Conservation (phyloP, 1,140 invertebrate genomes). For the Macrotrachela quadricornifera region DNA sequence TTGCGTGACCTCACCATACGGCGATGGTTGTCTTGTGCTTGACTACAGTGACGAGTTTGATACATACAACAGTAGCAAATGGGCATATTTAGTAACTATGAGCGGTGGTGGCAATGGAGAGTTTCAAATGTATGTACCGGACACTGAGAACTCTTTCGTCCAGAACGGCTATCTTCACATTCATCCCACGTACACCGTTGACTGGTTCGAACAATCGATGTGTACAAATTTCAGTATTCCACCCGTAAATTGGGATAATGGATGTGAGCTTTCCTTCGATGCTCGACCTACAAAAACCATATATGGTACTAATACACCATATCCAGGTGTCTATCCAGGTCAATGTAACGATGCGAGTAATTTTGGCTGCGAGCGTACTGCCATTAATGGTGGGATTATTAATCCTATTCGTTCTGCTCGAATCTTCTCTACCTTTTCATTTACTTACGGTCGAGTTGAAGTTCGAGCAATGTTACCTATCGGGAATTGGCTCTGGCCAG, state of each 20-base stretch:
- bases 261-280: too few species aligned
- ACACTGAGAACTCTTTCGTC: conserved; percentile 36
- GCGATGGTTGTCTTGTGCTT: too few species aligned
- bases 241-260: too few species aligned
- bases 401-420: conserved; percentile 43
- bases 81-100: conserved; percentile 46
- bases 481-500: conserved; percentile 55
- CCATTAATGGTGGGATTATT: conserved; percentile 20
- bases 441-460: conserved; percentile 51
- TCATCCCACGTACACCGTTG: conserved; percentile 16
- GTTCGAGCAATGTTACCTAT: conserved; percentile 47
- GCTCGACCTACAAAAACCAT: not conserved
- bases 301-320: too few species aligned
- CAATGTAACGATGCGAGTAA: conserved; percentile 16
- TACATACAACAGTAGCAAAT: conserved; percentile 36
- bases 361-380: conserved; percentile 16
- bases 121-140: conserved; percentile 45
- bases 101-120: conserved; percentile 48
- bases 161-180: conserved; percentile 39
- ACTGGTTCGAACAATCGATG: not conserved
- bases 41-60: conserved; percentile 45
- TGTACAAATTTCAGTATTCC: too few species aligned
- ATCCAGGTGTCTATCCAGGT: conserved; percentile 12
- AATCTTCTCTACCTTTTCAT: conserved; percentile 41
- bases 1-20: too few species aligned